Evolutionary conservation across 2,113 vertebrate genomes (phyloP), one percentile per base, ranked within the genome.

Genomic region (Cromileptes altivelis): DNA sequence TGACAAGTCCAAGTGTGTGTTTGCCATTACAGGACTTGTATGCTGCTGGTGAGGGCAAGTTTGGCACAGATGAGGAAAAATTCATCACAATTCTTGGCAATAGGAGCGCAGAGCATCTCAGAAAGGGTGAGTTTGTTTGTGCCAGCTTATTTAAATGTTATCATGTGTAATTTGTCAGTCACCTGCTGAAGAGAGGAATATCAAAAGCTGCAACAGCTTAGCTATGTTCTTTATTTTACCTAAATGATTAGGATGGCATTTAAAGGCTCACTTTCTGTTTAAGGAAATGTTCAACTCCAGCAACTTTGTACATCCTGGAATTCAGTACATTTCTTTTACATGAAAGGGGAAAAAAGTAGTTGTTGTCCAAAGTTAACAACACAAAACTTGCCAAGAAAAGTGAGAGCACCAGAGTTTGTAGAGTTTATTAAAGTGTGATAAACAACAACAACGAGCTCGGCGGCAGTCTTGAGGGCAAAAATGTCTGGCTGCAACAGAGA

Each of bases 1-100:
- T 37, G 42, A 45, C 42, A 45, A 12, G 42, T 12, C 8, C 2
- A 45, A 61, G 70, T 75, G 73, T 88, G 70, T 70, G 2, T 72
- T 64, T 90, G 85, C 68, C 70, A 4, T 88, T 77, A 37, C 94
- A 99, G 98, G 95, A 95, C 56, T 88, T 99, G 90, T 98, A 96
- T 61, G 95, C 95, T 80, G 98, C 98, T 33, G 98, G 98, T 21
- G 96, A 97, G 70, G 94, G 96, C 52, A 98, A 97, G 84, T 97
- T 97, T 92, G 98, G 98, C 85, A 99, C 98, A 0, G 97, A 99
- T 71, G 98, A 99, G 94, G 97, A 98, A 13, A 97, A 96, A 88
- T 97, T 99, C 75, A 96, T 99, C 92, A 96, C 95, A 47, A 97
- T 99, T 84, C 87, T 99, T 75, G 98, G 98, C 78, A 99, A 96